These are phyloP conservation scores for Carassius auratus DNA, from an alignment of 2,113 vertebrate genomes.

Conservation along the genomic window DNA sequence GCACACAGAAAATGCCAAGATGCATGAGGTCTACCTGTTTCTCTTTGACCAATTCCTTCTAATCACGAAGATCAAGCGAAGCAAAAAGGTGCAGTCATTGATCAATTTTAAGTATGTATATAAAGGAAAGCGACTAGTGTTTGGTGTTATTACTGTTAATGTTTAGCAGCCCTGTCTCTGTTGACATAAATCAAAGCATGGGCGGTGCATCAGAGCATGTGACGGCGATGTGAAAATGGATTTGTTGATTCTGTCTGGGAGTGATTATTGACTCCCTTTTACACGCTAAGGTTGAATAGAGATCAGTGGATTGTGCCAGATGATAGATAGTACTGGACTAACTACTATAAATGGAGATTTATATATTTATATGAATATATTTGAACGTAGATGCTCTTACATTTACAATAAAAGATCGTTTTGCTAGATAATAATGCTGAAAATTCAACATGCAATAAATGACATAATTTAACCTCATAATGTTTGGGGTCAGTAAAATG, in stretches of 20 bases:
- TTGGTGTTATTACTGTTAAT: conserved; percentile 6
- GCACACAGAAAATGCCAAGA: conserved; percentile 81
- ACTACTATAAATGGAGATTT: neutral
- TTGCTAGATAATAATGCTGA: neutral
- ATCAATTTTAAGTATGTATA: neutral
- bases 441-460: neutral
- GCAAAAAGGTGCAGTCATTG: conserved; percentile 79
- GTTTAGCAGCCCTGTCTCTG: neutral
- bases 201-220: neutral
- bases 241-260: conserved; percentile 30
- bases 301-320: neutral
- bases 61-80: conserved; percentile 88
- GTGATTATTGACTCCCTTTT: conserved; percentile 19
- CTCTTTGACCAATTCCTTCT: conserved; percentile 91
- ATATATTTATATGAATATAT: neutral
- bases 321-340: neutral
- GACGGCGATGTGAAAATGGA: neutral
- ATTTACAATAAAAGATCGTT: neutral
- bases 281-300: neutral
- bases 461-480: neutral
- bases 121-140: neutral
- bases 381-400: neutral
- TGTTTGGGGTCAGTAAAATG: neutral
- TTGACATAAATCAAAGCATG: conserved; percentile 9
- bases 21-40: conserved; percentile 85